Evolutionary conservation across 2,113 vertebrate species (phyloP).

Genomic region (Phaetusa simplex): DNA sequence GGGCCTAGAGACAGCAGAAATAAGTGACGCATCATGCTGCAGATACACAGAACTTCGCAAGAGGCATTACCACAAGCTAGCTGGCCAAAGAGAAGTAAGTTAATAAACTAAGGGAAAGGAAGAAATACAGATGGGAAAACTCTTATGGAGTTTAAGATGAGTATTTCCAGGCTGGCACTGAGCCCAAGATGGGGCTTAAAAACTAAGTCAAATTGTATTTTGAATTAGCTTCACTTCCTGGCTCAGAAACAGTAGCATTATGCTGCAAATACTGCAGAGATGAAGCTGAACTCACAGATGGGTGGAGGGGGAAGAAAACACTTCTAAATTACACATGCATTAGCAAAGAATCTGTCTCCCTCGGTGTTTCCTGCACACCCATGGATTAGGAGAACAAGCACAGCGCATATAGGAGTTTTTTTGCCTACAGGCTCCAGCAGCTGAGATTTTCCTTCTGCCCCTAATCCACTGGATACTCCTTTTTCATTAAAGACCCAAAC

Average conservation of each 20-base stretch:
- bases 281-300: conserved; percentile 62
- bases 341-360: conserved; percentile 40
- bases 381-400: conserved; percentile 46
- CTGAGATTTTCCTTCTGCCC: not conserved
- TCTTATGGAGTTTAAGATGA: not conserved
- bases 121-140: not conserved
- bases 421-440: conserved; percentile 40
- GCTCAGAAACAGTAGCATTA: conserved; percentile 63
- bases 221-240: conserved; percentile 52
- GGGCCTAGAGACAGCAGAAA: not conserved
- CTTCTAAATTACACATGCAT: conserved; percentile 47
- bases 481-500: conserved; percentile 62
- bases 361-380: conserved; percentile 53
- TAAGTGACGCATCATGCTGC: not conserved
- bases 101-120: not conserved
- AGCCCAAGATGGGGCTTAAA: conserved; percentile 7
- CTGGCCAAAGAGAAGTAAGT: not conserved
- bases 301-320: conserved; percentile 51
- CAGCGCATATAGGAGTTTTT: not conserved
- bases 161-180: not conserved
- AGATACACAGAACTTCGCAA: not conserved
- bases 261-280: conserved; percentile 46
- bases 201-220: conserved; percentile 49
- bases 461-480: conserved; percentile 42
- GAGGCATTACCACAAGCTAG: not conserved